Evolutionary conservation across 1,140 invertebrate genomes (phyloP), one percentile per base, ranked within the genome.

Genomic region (Macrostomum lignano): DNA sequence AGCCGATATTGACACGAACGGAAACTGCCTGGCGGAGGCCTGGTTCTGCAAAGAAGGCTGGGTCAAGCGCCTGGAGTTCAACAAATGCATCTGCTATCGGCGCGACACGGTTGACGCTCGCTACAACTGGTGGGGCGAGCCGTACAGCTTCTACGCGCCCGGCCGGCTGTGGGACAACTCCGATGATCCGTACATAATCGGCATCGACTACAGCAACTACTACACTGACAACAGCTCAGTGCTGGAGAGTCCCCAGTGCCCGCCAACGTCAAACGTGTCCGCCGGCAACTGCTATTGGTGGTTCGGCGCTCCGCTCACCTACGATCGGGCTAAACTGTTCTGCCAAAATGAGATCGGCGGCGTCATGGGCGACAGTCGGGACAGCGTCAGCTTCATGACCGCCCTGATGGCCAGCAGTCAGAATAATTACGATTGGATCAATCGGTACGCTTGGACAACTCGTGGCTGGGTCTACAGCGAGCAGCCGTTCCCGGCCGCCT

Each of bases 71-170:
- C 30, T 38, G 21, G 31, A 13, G 17, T 6, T 2, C 13, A 36
- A 33, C 13, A 38, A 25, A 23, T 11, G 21, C 35, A 44, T 42
- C 38, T 61, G 72, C 7, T 74, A 70, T 69, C 70, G 70, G 41
- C 73, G 73, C 2, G 70, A 70, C 19, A 17, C 9, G 26, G 71
- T 96, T 17, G 74, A 93, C 49, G 88, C 84, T 0, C 67, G 67
- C 28, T 66, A 78, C 44, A 98, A 98, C 54, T 98, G 81, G 65
- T 96, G 88, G 88, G 81, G 84, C 23, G 82, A 78, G 49, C 82
- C 84, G 45, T 71, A 73, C 37, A 71, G 69, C 0, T 60, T 72
- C 9, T 81, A 79, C 0, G 81, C 96, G 0, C 66, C 68, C 11
- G 82, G 79, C 3, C 66, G 86, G 31, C 82, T 94, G 25, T 66